phyloP scores from a whole-genome alignment of 2,113 vertebrate species.

The Trematomus loennbergii region DNA sequence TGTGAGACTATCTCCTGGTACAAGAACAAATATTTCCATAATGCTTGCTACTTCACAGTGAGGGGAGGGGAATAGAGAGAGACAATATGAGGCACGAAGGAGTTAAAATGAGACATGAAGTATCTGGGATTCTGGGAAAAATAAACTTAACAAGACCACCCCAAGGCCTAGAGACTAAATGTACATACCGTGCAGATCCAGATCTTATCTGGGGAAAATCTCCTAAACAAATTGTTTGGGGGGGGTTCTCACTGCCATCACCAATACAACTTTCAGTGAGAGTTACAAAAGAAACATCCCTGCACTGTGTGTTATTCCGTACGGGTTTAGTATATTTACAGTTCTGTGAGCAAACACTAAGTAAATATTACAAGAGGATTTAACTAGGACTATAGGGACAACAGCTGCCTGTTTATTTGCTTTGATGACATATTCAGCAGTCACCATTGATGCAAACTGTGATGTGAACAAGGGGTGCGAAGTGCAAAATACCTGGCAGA shows the following conservation, averaged over 20 bases:
- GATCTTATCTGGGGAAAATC: not conserved
- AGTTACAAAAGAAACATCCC: not conserved
- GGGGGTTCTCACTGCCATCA: not conserved
- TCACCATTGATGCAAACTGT: not conserved
- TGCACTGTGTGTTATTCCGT: not conserved
- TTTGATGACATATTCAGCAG: conserved; percentile 8
- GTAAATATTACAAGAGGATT: too few relatives aligned
- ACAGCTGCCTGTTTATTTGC: conserved; percentile 9
- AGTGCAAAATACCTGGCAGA: not conserved
- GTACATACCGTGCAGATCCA: not conserved
- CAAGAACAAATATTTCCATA: not conserved
- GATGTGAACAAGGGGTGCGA: conserved; percentile 13
- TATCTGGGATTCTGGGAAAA: conserved; percentile 1
- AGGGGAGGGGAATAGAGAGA: not conserved
- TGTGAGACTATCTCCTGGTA: not conserved
- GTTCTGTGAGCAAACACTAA: not conserved
- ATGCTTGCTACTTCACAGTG: not conserved
- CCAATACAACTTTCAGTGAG: not conserved
- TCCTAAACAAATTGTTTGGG: not conserved
- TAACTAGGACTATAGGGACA: not conserved
- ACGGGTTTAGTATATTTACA: not conserved
- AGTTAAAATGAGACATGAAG: not conserved
- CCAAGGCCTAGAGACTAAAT: not conserved
- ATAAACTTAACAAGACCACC: conserved; percentile 7
- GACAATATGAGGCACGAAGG: not conserved